These are phyloP conservation scores for Lagodon rhomboides DNA, from an alignment of 2,797 vertebrate species.

Conservation along the genomic window DNA sequence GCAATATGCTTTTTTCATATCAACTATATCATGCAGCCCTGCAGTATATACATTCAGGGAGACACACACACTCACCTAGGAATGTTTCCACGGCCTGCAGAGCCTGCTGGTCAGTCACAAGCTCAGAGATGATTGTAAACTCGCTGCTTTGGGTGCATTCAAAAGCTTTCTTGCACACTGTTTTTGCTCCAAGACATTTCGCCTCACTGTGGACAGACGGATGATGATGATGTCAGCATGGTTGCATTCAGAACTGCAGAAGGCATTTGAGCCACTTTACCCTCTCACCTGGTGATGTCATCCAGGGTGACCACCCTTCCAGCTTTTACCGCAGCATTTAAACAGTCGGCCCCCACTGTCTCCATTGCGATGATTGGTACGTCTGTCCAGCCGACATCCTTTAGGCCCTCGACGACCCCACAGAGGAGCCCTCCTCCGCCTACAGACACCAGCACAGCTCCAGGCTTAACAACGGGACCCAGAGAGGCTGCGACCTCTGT, in stretches of 20 bases:
- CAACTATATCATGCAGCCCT: no score
- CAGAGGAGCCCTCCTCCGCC: slow-evolving; percentile 89
- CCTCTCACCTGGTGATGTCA: slow-evolving; percentile 86
- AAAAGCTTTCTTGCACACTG: slow-evolving; percentile 77
- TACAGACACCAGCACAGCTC: slow-evolving; percentile 85
- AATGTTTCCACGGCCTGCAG: slow-evolving; percentile 74
- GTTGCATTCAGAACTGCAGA: accelerated
- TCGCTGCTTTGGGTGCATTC: slow-evolving; percentile 74
- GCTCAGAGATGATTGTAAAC: slow-evolving; percentile 71
- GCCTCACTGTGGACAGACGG: slow-evolving; percentile 78
- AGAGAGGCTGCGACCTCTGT: slow-evolving; percentile 79
- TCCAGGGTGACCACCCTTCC: slow-evolving; percentile 83
- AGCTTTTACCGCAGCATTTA: slow-evolving; percentile 84
- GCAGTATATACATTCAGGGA: not conserved
- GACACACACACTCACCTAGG: slow-evolving; percentile 65
- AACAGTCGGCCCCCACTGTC: slow-evolving; percentile 84
- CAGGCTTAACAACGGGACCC: slow-evolving; percentile 75
- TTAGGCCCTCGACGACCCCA: slow-evolving; percentile 84
- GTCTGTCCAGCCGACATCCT: slow-evolving; percentile 82
- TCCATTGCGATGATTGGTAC: slow-evolving; percentile 88
- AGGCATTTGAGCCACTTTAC: not conserved
- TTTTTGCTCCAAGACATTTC: slow-evolving; percentile 84
- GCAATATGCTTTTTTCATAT: no score
- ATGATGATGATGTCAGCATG: not conserved
- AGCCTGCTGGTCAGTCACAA: slow-evolving; percentile 78